phyloP scores from a whole-genome alignment of 2,113 vertebrate species.

The Sapajus apella region DNA sequence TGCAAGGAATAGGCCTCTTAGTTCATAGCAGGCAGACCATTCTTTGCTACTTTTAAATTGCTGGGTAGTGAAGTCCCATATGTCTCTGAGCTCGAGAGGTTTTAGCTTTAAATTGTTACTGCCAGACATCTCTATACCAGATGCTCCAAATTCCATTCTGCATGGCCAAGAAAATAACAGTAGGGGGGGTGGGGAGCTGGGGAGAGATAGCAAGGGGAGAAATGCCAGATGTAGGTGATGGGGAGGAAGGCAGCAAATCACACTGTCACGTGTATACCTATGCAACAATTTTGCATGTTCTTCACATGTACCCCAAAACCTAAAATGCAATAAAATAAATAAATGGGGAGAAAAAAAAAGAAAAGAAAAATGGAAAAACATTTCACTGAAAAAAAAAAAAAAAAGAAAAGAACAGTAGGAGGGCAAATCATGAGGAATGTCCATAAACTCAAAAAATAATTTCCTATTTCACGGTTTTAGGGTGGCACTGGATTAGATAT shows the following conservation, averaged over 20 bases:
- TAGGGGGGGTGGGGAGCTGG: not conserved
- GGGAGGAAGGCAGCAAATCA: no score
- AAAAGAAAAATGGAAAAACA: no score
- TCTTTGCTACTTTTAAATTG: not conserved
- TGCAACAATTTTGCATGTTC: no score
- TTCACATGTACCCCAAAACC: no score
- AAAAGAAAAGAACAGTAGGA: not conserved
- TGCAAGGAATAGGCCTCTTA: not conserved
- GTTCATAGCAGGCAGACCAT: not conserved
- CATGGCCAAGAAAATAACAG: not conserved
- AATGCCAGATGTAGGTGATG: no score
- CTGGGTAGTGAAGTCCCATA: not conserved
- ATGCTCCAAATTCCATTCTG: not conserved
- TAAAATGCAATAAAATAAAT: no score
- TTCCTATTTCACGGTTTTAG: not conserved
- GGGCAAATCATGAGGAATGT: not conserved
- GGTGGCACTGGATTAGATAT: not conserved
- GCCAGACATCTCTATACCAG: not conserved
- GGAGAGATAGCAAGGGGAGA: no score
- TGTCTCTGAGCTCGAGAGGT: not conserved
- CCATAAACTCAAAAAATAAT: not conserved
- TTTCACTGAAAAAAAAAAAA: no score
- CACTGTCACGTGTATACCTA: no score
- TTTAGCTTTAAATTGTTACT: not conserved
- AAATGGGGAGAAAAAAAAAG: no score